Evolutionary conservation across 2,113 vertebrate genomes (phyloP), one percentile per base, ranked within the genome.

Genomic region (Apeltes quadracus): DNA sequence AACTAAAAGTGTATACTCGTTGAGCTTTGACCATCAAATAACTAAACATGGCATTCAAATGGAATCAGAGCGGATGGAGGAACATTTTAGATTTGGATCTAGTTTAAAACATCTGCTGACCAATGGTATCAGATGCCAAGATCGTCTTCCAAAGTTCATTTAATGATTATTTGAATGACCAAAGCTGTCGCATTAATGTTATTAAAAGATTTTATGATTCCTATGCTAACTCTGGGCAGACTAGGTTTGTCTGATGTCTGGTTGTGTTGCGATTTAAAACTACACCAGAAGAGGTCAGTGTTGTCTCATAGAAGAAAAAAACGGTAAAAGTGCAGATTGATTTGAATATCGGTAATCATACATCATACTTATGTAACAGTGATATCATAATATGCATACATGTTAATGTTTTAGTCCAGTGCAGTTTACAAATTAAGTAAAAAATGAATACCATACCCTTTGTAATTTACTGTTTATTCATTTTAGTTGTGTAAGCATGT

Each of bases 211-310:
- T 72, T 32, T 50, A 32, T 9, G 3, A 22, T 32, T 14, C 2
- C 18, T 44, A 22, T 20, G 51, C 41, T 46, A 46, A 7, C 48
- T 46, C 32, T 32, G 34, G 11, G 12, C 11, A 68, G 43, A 12
- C 14, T 29, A 12, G 18, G 8, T 3, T 1, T 2, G 32, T 38
- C 44, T 15, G 48, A 11, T 54, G 7, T n/a, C 43, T 59, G 36
- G 16, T 58, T 10, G 2, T 34, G 29, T 6, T 68, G 78, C 61
- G 70, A 23, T 59, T 15, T 3, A 13, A 62, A 8, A 39, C 3
- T 0, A 1, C 16, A 62, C 84, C 87, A 83, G 1, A 58, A 0
- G 84, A 81, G 79, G 87, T 65, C 84, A 83, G 76, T 86, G 62
- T 84, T 72, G 71, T 20, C 44, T 43, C 29, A 70, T 2, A 34